Evolutionary conservation across 2,888 invertebrate genomes (phyloP).

Genomic region (Brachycybe producta): DNA sequence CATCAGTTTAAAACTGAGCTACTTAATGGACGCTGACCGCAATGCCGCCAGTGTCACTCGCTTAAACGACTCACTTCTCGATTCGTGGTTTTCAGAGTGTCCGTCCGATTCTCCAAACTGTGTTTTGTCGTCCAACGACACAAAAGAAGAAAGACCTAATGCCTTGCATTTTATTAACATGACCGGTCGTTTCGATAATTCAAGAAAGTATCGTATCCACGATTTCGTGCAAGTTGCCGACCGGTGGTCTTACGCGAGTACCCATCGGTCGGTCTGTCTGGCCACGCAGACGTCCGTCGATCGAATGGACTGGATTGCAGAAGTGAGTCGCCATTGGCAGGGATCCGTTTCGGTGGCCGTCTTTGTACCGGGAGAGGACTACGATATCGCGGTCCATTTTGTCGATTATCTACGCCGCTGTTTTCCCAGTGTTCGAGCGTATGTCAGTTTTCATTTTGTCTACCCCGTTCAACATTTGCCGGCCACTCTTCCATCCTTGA

Average conservation of each 20-base stretch:
- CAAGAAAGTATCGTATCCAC: slow-evolving; percentile 54
- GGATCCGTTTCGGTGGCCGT: slow-evolving; percentile 74
- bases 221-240: slow-evolving; percentile 16
- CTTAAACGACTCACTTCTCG: no score
- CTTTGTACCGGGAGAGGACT: slow-evolving; percentile 52
- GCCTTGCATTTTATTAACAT: not conserved
- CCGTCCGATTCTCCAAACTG: not conserved
- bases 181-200: slow-evolving; percentile 43
- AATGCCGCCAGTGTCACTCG: not conserved
- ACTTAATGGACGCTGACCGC: slow-evolving; percentile 33
- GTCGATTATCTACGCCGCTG: slow-evolving; percentile 58
- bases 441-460: slow-evolving; percentile 61
- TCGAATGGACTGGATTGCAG: slow-evolving; percentile 55
- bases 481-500: no score
- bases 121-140: no score
- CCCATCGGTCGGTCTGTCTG: no score
- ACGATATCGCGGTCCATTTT: slow-evolving; percentile 56
- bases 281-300: slow-evolving; percentile 80
- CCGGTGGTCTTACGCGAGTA: slow-evolving; percentile 13
- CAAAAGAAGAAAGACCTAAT: no score
- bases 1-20: slow-evolving; percentile 41
- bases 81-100: no score
- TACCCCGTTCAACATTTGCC: slow-evolving; percentile 52
- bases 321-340: slow-evolving; percentile 64
- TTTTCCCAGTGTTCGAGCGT: slow-evolving; percentile 54